These are phyloP conservation scores for Falco rusticolus DNA, from an alignment of 2,797 vertebrate species.

Conservation along the genomic window DNA sequence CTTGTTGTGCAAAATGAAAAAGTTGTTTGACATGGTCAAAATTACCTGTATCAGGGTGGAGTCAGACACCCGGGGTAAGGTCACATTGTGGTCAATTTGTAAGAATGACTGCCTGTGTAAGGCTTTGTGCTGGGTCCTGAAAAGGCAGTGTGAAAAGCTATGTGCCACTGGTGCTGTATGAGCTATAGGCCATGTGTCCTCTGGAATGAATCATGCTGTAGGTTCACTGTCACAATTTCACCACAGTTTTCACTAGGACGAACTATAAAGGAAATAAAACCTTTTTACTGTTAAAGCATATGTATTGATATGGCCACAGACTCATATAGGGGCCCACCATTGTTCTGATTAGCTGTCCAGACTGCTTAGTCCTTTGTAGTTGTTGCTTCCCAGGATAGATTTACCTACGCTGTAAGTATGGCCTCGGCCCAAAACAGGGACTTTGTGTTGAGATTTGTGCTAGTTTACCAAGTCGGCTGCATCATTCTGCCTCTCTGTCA, in stretches of 20 bases:
- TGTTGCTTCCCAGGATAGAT: not conserved
- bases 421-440: not conserved
- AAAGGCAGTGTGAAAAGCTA: not conserved
- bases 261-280: not conserved
- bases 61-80: not conserved
- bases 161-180: rapidly evolving
- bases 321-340: not conserved
- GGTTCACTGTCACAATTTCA: not conserved
- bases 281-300: not conserved
- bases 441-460: not conserved
- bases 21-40: not conserved
- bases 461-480: not conserved
- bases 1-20: not conserved
- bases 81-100: rapidly evolving
- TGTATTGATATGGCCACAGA: rapidly evolving
- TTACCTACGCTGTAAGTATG: not conserved
- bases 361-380: not conserved
- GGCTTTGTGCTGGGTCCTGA: not conserved
- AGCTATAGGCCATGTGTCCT: rapidly evolving
- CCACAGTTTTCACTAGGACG: not conserved
- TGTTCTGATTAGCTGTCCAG: not conserved
- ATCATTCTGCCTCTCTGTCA: not conserved
- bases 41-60: rapidly evolving
- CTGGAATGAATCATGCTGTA: not conserved
- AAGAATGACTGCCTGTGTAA: not conserved